Base-by-base conservation (phyloP, 2,113 vertebrate genomes). In the Notechis scutatus region DNA sequence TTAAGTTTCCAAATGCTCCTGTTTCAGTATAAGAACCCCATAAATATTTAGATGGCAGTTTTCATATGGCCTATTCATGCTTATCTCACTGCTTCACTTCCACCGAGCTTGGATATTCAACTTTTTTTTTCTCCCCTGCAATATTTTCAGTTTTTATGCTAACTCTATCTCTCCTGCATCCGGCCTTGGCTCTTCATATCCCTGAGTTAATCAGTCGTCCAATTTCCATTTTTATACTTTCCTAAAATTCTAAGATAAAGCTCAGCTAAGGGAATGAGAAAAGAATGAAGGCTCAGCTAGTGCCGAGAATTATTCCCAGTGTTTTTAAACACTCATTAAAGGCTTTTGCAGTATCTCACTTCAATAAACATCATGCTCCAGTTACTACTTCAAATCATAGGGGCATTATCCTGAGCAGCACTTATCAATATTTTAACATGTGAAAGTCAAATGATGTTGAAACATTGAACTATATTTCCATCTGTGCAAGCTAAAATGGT, bases 381-480 rank as follows among this genome's bases (percentile, higher is more conserved):
- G 96, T 98, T 98, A 96, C 97, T 97, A 97, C 96, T 96, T 90
- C 56, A 96, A 97, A 97, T 97, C 95, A 96, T 96, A 95, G 97
- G 97, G 98, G 98, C 97, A 96, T 97, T 96, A 93, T 97, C 95
- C 95, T 94, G 97, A 96, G 97, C 97, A 98, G 97, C 97, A 94
- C 93, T 96, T 98, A 99, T 99, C 97, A 99, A 99, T 98, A 97
- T 99, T 99, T 98, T 94, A 99, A 98, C 97, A 97, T 90, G 94
- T 98, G 98, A 98, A 98, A 99, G 98, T 98, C 98, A 98, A 99
- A 98, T 98, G 98, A 98, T 99, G 98, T 99, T 98, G 98, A 98
- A 98, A 98, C 98, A 98, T 97, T 98, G 98, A 98, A 98, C 97
- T 98, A 97, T 97, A 98, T 98, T 98, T 98, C 98, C 98, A 98